Evolutionary conservation across 2,113 vertebrate species (phyloP).

Genomic region (Dipodomys ordii): DNA sequence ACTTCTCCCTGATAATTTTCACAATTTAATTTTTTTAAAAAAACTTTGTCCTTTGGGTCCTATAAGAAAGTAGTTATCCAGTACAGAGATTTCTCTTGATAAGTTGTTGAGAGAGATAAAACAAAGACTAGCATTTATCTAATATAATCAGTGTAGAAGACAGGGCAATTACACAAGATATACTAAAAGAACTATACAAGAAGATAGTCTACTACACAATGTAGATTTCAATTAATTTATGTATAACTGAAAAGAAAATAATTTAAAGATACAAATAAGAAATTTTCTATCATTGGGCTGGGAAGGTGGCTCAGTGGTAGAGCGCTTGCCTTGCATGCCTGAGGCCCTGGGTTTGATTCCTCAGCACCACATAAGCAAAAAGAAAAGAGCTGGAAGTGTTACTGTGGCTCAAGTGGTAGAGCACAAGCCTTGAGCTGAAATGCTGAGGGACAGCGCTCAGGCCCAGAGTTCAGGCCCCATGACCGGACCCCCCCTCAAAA

Average conservation of each 20-base stretch:
- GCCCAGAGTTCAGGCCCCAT: no score
- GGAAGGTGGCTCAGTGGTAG: no score
- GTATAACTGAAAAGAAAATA: conserved; percentile 1
- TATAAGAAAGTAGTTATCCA: not conserved
- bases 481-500: no score
- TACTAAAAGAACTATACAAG: no score
- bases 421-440: no score
- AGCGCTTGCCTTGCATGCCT: no score
- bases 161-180: not conserved
- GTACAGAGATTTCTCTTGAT: not conserved
- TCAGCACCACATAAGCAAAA: no score
- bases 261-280: not conserved
- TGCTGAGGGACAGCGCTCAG: no score
- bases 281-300: not conserved
- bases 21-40: not conserved
- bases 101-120: not conserved
- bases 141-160: not conserved
- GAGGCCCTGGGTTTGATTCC: no score
- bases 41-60: not conserved
- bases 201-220: not conserved
- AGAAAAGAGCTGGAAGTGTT: no score
- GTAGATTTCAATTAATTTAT: not conserved
- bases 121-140: not conserved
- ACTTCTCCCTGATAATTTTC: not conserved
- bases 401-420: no score